Base-by-base conservation (phyloP, 1,140 invertebrate species). In the Drosophila ananassae region DNA sequence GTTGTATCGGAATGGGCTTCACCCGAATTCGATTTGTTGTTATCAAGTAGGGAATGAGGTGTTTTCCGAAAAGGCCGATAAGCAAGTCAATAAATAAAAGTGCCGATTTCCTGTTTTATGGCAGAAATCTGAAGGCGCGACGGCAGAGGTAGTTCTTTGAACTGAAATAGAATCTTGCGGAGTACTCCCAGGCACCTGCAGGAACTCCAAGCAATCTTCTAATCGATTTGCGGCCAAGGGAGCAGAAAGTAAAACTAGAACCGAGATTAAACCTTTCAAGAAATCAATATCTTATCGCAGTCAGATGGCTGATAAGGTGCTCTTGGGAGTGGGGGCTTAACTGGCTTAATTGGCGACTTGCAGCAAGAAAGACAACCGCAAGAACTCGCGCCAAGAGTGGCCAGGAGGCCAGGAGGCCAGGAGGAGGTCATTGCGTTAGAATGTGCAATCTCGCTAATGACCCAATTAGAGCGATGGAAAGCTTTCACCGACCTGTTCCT, bases 391-490 rank as follows among this genome's bases (percentile, higher is more conserved):
- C 21, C 41, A 22, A 6, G 10, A 46, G 12, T 17, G 48, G 25
- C 25, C 17, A 17, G 17, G 17, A 17, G 17, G 25, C 25, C 17
- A 17, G 17, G 17, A 17, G 17, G 17, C 17, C 17, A 0, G 17
- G 17, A 17, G 17, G 17, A 17, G 17, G 17, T 17, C 17, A 81
- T 77, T 82, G 78, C 44, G 51, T 81, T 82, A 68, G 79, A 78
- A 68, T 82, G 60, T 78, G 74, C 74, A 81, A 81, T 78, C 58
- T 68, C 34, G 53, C 46, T 83, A 81, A 82, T 81, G 68, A 81
- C 62, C 68, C 79, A 81, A 81, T 82, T 83, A 82, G 47, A 73
- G 67, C 51, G 41, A 69, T 74, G 54, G 68, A 57, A 61, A 32
- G 73, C 78, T 80, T 66, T 71, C 64, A 72, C 62, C 54, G 37